A percentile compares a stretch with the other conserved stretches of the same genome.
Conservation (phyloP, 2,888 invertebrate genomes). For the Hecatera dysodea region DNA sequence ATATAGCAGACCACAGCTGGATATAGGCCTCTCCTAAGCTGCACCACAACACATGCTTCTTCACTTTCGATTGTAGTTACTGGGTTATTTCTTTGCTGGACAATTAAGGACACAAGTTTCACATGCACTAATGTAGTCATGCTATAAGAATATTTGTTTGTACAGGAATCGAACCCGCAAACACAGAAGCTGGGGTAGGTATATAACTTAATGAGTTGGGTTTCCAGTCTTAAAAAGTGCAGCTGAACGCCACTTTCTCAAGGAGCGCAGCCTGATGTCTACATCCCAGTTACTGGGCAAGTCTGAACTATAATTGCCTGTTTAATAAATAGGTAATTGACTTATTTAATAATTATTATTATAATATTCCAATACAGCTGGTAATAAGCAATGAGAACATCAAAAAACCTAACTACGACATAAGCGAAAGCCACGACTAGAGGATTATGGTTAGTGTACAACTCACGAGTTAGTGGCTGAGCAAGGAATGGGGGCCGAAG, state of each 20-base stretch:
- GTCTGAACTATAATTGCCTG: too few relatives aligned
- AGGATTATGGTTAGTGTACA: slow-evolving; percentile 11
- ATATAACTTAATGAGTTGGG: too few relatives aligned
- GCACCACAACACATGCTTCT: not conserved
- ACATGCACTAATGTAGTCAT: not conserved
- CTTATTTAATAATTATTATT: not conserved
- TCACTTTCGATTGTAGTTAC: not conserved
- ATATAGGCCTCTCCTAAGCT: not conserved
- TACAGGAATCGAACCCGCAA: not conserved
- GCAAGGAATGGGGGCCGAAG: slow-evolving; percentile 11
- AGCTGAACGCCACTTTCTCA: too few relatives aligned
- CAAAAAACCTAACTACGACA: slow-evolving; percentile 3
- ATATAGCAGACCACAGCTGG: not conserved
- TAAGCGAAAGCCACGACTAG: slow-evolving; percentile 19
- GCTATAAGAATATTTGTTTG: not conserved
- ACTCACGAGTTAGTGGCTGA: slow-evolving; percentile 10
- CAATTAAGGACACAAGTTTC: not conserved
- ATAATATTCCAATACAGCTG: slow-evolving; percentile 2
- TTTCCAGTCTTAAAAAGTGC: too few relatives aligned
- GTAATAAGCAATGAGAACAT: not conserved
- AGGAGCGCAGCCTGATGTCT: too few relatives aligned
- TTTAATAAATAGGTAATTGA: too few relatives aligned
- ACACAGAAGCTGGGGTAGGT: not conserved
- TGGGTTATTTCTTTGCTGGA: not conserved
- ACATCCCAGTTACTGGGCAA: too few relatives aligned